Base-by-base conservation (phyloP, 2,113 vertebrate species). In the Centropus unirufus region DNA sequence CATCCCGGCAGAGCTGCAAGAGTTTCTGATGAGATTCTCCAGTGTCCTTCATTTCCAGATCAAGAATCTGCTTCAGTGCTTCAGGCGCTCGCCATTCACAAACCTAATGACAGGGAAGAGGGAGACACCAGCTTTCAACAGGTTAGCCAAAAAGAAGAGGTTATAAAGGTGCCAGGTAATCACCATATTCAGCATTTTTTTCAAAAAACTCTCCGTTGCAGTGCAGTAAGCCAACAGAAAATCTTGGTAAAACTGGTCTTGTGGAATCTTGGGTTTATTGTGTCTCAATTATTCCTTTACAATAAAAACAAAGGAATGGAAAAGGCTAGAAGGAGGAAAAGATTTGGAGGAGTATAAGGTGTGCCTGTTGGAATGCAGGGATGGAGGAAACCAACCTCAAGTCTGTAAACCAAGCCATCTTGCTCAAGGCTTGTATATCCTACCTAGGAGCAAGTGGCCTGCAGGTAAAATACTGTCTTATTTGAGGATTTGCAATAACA, bases 1-100 rank as follows among this genome's bases (percentile, higher is more conserved):
- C 97, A 55, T 99, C 98, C 46, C 26, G 97, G 96, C 98, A 99
- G 79, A 98, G 97, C 18, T 98, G 97, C 88, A 99, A 57, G 63
- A 98, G 97, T 78, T 96, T 95, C 72, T 98, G 97, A 55, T 98
- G 97, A 27, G 98, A 92, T 94, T 99, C 98, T 77, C 98, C 98
- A 0, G 40, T 77, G 14, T 98, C 98, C 89, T 97, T 98, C 95
- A 99, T 95, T 89, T 98, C 98, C 95, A 99, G 95, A 76, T 99
- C 98, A 77, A 99, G 96, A 44, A 98, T 95, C 44, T 98, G 95
- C 90, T 98, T 98, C 83, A 99, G 96, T 39, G 97, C 93, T 72
- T 99, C 98, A 0, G 98, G 98, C 64, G 97, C 92, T 57, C 67
- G 97, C 98, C 98, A 99, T 87, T 99, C 98, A 94, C 99, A 99